These are phyloP conservation scores for Nesogale talazaci DNA, from an alignment of 2,113 vertebrate genomes.

Conservation along the genomic window DNA sequence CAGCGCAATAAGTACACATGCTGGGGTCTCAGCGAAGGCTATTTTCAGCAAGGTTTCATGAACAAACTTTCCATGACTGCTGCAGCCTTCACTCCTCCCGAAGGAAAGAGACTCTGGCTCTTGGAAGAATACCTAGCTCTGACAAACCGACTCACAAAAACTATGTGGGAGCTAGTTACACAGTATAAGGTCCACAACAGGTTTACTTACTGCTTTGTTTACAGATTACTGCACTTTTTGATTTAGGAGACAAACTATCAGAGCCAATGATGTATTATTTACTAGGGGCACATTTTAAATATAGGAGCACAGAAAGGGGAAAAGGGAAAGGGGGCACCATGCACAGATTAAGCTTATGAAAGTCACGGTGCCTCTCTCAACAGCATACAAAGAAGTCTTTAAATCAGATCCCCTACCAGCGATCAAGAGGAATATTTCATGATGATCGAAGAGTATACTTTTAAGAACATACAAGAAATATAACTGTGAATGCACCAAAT, in stretches of 20 bases:
- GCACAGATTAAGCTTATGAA: neutral
- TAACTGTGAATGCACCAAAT: neutral
- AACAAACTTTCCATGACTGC: neutral
- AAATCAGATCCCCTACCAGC: constrained; percentile 12
- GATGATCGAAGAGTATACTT: neutral
- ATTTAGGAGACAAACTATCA: constrained; percentile 33
- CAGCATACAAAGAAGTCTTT: constrained; percentile 8
- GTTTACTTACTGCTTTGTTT: constrained; percentile 48
- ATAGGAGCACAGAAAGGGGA: neutral
- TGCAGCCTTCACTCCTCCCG: neutral
- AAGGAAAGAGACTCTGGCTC: neutral
- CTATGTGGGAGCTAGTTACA: neutral
- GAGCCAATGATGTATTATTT: neutral
- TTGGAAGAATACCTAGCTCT: constrained; percentile 25
- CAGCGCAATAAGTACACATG: neutral
- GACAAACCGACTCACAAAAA: neutral
- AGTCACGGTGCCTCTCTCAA: neutral
- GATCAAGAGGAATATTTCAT: neutral
- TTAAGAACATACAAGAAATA: neutral
- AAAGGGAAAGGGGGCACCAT: neutral
- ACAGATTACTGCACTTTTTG: constrained; percentile 53
- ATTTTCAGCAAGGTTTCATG: constrained; percentile 1
- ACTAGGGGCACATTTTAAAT: neutral
- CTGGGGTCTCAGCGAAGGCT: neutral
- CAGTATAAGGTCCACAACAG: neutral